Conservation (phyloP, 1,140 invertebrate genomes). For the Pseudomyrmex gracilis region DNA sequence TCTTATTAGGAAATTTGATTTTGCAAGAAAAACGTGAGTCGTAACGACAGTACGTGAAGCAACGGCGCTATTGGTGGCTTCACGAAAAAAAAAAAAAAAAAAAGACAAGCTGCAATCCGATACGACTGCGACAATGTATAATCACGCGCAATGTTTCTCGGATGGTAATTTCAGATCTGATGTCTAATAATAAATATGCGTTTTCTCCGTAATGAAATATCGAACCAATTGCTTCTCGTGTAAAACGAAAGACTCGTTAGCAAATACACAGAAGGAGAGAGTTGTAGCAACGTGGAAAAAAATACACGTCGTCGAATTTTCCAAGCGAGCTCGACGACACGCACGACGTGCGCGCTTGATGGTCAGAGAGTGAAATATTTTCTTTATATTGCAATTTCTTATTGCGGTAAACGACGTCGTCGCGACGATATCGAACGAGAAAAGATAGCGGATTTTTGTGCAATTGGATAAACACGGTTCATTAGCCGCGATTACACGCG, state of each 20-base stretch:
- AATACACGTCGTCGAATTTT: background rate
- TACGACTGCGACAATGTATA: constrained; percentile 6
- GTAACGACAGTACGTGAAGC: background rate
- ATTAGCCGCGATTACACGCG: background rate
- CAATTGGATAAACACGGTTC: constrained; percentile 34
- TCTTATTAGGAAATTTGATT: constrained; percentile 44
- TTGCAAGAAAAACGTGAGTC: constrained; percentile 16
- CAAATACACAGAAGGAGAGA: background rate
- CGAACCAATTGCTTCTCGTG: background rate
- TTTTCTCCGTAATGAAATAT: constrained; percentile 41
- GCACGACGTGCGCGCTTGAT: too few species aligned
- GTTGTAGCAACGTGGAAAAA: background rate
- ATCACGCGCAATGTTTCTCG: constrained; percentile 13
- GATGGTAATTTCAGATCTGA: constrained; percentile 20
- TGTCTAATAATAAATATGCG: constrained; percentile 8
- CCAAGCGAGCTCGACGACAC: background rate
- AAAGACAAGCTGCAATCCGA: constrained; percentile 18
- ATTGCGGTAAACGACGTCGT: too few species aligned
- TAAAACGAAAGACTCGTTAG: constrained; percentile 9
- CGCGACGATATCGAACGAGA: background rate
- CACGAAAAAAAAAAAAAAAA: background rate
- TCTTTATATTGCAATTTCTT: too few species aligned
- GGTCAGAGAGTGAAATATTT: too few species aligned
- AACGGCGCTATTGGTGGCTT: constrained; percentile 16
- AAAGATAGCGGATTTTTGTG: constrained; percentile 29